Percentiles rank a stretch among this genome's conserved stretches.
phyloP scores from a whole-genome alignment of 2,888 invertebrate species.

The Ormyrus thymus region DNA sequence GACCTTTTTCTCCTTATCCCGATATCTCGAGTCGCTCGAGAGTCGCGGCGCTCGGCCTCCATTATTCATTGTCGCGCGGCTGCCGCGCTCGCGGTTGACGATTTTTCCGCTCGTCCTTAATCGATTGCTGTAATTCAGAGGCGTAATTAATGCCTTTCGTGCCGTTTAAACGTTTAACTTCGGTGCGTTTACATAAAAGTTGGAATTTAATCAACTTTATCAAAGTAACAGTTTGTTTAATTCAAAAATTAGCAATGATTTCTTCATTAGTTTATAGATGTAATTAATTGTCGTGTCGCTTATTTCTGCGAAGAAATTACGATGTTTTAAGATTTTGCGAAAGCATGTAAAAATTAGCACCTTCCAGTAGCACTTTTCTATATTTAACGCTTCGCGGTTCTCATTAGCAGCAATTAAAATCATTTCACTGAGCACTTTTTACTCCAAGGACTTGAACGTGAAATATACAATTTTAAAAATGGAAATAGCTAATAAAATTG shows the following conservation, averaged over 20 bases:
- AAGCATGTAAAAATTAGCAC: slow-evolving; percentile 1
- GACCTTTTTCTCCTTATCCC: background rate
- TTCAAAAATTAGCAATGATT: too few relatives aligned
- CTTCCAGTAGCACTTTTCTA: background rate
- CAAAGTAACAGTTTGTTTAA: too few relatives aligned
- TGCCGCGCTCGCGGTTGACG: background rate
- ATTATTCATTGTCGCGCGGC: slow-evolving; percentile 21
- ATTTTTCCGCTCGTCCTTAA: background rate
- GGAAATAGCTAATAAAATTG: too few relatives aligned
- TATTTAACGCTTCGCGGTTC: background rate
- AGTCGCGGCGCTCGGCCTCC: background rate
- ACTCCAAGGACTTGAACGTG: too few relatives aligned
- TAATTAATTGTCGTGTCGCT: too few relatives aligned
- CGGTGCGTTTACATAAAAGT: too few relatives aligned
- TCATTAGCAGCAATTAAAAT: slow-evolving; percentile 11
- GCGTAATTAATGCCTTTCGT: background rate
- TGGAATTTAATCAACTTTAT: too few relatives aligned
- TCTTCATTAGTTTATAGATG: too few relatives aligned
- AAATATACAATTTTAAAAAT: too few relatives aligned
- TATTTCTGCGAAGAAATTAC: too few relatives aligned
- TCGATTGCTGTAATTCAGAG: slow-evolving; percentile 7
- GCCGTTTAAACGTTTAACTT: too few relatives aligned
- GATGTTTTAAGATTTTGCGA: background rate
- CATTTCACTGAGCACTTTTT: too few relatives aligned
- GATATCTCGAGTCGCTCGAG: background rate